Conservation (phyloP, 1,140 invertebrate genomes). For the Drosophila pallidifrons region DNA sequence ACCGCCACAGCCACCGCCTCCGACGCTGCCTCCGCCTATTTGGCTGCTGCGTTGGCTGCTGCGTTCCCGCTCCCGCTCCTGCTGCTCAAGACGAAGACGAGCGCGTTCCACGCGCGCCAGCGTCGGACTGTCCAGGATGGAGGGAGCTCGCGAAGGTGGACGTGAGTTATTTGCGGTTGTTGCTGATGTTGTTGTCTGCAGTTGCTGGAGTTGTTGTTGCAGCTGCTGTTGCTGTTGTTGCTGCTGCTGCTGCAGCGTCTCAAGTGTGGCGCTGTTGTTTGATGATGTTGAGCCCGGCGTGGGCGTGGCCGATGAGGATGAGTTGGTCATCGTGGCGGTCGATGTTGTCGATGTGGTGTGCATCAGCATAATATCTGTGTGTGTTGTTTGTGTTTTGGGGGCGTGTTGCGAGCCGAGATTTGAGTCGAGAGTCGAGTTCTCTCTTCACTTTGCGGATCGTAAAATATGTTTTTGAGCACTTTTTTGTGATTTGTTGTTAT, state of each 20-base stretch:
- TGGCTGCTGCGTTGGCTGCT: conserved; percentile 61
- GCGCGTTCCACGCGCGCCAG: conserved; percentile 87
- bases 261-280: conserved; percentile 76
- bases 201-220: conserved; percentile 61
- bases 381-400: conserved; percentile 18
- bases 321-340: conserved; percentile 75
- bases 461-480: conserved; percentile 21
- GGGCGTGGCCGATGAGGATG: conserved; percentile 78
- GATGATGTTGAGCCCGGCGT: conserved; percentile 79
- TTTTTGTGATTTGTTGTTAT: conserved; percentile 21
- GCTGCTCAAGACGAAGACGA: conserved; percentile 85
- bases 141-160: conserved; percentile 84
- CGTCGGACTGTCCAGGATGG: conserved; percentile 87
- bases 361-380: conserved; percentile 59
- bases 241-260: conserved; percentile 71
- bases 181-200: conserved; percentile 47
- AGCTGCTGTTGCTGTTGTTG: conserved; percentile 63
- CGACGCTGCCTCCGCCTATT: conserved; percentile 36
- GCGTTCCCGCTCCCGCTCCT: conserved; percentile 68
- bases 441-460: conserved; percentile 30
- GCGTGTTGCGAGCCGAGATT: conserved; percentile 16
- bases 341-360: conserved; percentile 70
- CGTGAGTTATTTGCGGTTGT: conserved; percentile 62
- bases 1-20: conserved; percentile 21
- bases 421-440: conserved; percentile 18